Evolutionary conservation across 2,113 vertebrate genomes (phyloP), one percentile per base, ranked within the genome.

Genomic region (Climacteris rufus): DNA sequence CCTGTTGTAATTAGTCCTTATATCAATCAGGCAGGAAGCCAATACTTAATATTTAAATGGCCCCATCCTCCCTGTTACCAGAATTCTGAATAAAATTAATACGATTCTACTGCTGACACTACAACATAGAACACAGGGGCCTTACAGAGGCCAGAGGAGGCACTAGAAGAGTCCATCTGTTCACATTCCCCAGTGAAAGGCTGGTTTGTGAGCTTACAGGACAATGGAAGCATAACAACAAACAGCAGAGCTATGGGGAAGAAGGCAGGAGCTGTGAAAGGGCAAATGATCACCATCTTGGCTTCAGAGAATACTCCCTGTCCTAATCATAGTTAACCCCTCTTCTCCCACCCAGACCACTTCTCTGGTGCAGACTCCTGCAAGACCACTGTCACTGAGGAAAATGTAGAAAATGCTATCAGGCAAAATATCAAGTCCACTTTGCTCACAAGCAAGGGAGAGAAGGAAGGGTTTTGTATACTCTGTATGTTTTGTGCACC

Each of bases 291-390:
- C 83, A 57, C 39, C 70, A 4, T 13, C 7, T 27, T 35, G 42
- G 21, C 37, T 86, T 37, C 25, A 77, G 35, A 68, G 15, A 84
- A 63, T 42, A n/a, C n/a, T n/a, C n/a, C n/a, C n/a, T n/a, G n/a
- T n/a, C n/a, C n/a, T n/a, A n/a, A n/a, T n/a, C 10, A 3, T 3
- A 47, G 24, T 0, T 28, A 31, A 50, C 21, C 11, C 9, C 19
- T 71, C 72, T 40, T 66, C 30, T 50, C 13, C 59, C 40, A 52
- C 22, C 3, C n/a, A 71, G 25, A 57, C 17, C 13, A 81, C 37
- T 82, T 59, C 33, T 40, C 16, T 59, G 65, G 28, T 22, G 28
- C 21, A 91, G 39, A 33, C 7, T 66, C 19, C 47, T 71, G 52
- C 31, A 53, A 52, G 69, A 47, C 8, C 22, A 11, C 13, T 28